Base-by-base conservation (phyloP, 2,888 invertebrate genomes). In the Geophilus truncorum region DNA sequence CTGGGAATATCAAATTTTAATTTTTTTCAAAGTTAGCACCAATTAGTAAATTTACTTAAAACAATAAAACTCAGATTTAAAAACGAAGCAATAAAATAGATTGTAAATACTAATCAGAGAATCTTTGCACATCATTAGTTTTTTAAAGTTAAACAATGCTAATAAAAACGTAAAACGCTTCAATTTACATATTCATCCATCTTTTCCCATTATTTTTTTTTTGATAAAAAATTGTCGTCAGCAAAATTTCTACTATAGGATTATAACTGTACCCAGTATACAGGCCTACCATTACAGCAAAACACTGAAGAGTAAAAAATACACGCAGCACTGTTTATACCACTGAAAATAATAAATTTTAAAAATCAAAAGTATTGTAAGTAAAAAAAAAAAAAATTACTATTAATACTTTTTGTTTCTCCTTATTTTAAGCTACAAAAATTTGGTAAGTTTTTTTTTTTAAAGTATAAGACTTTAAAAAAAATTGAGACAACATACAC, bases 221-320 rank as follows among this genome's bases (percentile, higher is more conserved):
- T 45, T 4, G 18, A 4, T 4, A 45, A 45, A n/a, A 45, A 45
- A 70, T n/a, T 28, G 28, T 10, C 28, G 70, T 70, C 28, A 70
- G 70, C 70, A 70, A 70, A 70, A 70, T 70, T 57, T 70, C 70
- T 70, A 70, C 70, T 28, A 28, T 70, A 70, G 70, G 70, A 70
- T 70, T 70, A 70, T 5, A 70, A 70, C 25, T 28, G 70, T 70
- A 25, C 70, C 70, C 25, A 70, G 23, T 70, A 70, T 70, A 70
- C 28, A 70, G 70, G 70, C 15, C 70, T 70, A 70, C 25, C 28
- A 28, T 70, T 23, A 70, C 28, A 70, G 70, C 70, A 70, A 70
- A 70, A 70, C 70, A 70, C 28, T 70, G 23, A 70, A 70, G 70
- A 70, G 70, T 70, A 70, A 70, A 70, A 70, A 70, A 70, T 70